Evolutionary conservation across 1,140 invertebrate genomes (phyloP).

Genomic region (Phymastichus coffea): DNA sequence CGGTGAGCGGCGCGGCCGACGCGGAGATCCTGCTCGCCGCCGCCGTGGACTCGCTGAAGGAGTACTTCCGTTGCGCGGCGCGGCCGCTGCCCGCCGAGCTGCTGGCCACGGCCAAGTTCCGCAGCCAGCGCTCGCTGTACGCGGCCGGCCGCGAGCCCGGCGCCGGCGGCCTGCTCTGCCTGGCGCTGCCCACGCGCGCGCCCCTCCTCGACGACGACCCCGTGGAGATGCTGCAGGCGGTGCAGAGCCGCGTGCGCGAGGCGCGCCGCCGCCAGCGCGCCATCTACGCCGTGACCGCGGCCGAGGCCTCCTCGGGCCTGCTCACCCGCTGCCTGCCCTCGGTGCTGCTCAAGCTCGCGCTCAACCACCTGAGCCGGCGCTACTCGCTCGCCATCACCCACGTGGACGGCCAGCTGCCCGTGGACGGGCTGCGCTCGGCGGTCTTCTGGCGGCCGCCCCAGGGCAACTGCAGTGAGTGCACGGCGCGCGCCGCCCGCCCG

Average conservation of each 20-base stretch:
- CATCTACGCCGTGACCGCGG: constrained; percentile 67
- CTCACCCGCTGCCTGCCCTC: constrained; percentile 69
- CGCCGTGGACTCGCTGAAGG: constrained; percentile 62
- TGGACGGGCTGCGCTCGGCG: constrained; percentile 66
- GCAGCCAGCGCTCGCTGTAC: constrained; percentile 57
- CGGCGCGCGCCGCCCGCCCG: background rate
- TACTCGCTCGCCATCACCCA: constrained; percentile 74
- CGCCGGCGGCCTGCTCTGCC: constrained; percentile 60
- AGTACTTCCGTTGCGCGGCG: constrained; percentile 63
- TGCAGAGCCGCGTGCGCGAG: constrained; percentile 62
- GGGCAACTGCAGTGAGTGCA: constrained; percentile 73
- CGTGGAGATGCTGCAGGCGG: constrained; percentile 50
- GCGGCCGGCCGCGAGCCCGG: constrained; percentile 54
- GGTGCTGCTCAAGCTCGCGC: constrained; percentile 64
- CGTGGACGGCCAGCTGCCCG: constrained; percentile 66
- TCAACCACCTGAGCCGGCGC: constrained; percentile 71
- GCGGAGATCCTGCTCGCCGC: constrained; percentile 69
- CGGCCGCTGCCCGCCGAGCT: constrained; percentile 57
- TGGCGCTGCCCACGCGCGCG: constrained; percentile 59
- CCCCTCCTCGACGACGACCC: constrained; percentile 49
- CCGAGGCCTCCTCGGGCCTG: constrained; percentile 67
- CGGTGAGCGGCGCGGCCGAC: constrained; percentile 63
- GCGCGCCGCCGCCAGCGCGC: constrained; percentile 65
- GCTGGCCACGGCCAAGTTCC: constrained; percentile 60
- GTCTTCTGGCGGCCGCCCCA: constrained; percentile 79